Evolutionary conservation across 2,888 invertebrate genomes (phyloP).

Genomic region (Eretmocerus hayati): DNA sequence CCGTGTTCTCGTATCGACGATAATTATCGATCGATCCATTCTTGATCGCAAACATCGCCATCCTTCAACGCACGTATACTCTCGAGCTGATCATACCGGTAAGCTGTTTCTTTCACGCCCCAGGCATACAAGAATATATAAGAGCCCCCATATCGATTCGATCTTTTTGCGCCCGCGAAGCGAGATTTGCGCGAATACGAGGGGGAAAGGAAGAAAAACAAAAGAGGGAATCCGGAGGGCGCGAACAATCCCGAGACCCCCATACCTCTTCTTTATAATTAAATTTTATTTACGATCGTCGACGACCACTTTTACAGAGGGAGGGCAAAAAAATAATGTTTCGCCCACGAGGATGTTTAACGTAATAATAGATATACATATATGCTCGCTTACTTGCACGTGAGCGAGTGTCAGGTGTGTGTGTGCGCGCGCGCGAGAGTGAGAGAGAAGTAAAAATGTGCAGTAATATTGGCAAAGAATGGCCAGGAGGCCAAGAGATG

Average conservation of each 20-base stretch:
- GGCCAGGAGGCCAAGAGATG: neutral
- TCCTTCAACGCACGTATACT: too few species aligned
- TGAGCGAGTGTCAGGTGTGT: neutral
- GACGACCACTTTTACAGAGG: neutral
- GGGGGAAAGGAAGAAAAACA: neutral
- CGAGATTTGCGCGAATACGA: too few species aligned
- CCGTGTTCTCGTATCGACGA: too few species aligned
- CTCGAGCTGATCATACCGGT: too few species aligned
- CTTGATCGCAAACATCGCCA: too few species aligned
- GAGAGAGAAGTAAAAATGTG: slow-evolving; percentile 8
- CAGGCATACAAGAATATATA: too few species aligned
- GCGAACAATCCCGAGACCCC: too few species aligned
- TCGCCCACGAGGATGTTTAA: slow-evolving; percentile 14
- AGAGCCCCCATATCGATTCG: too few species aligned
- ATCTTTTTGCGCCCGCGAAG: too few species aligned
- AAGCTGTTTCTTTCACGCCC: too few species aligned
- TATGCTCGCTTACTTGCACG: neutral
- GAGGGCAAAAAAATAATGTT: slow-evolving; percentile 6
- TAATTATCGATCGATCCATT: too few species aligned
- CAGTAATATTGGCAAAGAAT: neutral
- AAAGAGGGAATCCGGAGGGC: slow-evolving; percentile 13
- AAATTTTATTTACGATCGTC: slow-evolving; percentile 20
- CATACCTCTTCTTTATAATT: slow-evolving; percentile 18
- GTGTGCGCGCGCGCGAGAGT: neutral
- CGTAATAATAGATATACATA: slow-evolving; percentile 18